A percentile compares a stretch with the other conserved stretches of the same genome.
These are phyloP conservation scores for Bujurquina vittata DNA, from an alignment of 2,113 vertebrate species.

Conservation along the genomic window DNA sequence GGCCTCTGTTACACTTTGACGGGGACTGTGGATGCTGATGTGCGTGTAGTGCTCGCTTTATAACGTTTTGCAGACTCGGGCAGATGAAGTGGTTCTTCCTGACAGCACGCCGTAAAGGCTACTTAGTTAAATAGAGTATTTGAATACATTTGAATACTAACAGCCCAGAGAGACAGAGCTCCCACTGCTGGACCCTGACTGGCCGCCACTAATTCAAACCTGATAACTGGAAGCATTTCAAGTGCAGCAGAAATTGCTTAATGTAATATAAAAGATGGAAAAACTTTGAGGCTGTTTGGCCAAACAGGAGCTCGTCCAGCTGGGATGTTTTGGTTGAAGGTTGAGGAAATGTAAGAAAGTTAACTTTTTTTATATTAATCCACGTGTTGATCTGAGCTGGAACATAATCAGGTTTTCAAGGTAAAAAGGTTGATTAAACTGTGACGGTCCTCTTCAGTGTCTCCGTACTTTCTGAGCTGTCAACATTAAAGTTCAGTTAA, in stretches of 20 bases:
- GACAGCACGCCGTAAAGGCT: neutral
- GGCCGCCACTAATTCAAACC: neutral
- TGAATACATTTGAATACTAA: constrained; percentile 1
- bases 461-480: no score
- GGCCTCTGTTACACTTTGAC: neutral
- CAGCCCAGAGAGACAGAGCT: neutral
- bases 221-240: neutral
- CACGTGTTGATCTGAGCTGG: no score
- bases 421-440: neutral
- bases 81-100: neutral
- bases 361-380: neutral
- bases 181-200: neutral
- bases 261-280: neutral
- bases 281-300: neutral
- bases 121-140: neutral
- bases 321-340: neutral
- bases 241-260: neutral
- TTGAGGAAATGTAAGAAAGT: neutral
- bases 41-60: neutral
- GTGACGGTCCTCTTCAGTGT: neutral
- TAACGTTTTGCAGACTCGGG: neutral
- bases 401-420: neutral
- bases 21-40: neutral
- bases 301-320: constrained; percentile 6
- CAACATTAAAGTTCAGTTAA: neutral